Conservation (phyloP, 2,113 vertebrate species). For the Dolichotis patagonum region DNA sequence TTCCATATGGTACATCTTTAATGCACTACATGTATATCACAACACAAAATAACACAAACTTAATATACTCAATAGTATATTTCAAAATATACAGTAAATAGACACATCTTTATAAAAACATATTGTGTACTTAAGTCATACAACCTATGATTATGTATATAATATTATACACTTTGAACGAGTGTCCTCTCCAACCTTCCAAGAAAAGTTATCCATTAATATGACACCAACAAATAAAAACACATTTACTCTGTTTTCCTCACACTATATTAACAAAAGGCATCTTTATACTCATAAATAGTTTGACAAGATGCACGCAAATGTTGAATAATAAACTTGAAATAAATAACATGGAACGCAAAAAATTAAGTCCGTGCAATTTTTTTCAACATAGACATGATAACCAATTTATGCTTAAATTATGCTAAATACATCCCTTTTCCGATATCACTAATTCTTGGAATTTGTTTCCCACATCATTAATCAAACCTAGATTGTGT, state of each 20-base stretch:
- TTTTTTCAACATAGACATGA: background rate
- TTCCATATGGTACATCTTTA: background rate
- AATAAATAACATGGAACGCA: background rate
- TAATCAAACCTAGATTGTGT: background rate
- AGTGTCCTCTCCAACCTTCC: background rate
- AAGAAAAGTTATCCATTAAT: constrained; percentile 26
- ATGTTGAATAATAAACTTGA: constrained; percentile 6
- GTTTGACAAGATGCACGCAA: constrained; percentile 13
- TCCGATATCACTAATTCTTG: background rate
- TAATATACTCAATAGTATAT: constrained; percentile 16
- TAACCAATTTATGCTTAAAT: background rate
- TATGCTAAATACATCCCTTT: background rate
- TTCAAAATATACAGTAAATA: constrained; percentile 14
- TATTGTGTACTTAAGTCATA: background rate
- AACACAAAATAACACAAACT: background rate
- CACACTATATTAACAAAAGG: constrained; percentile 11
- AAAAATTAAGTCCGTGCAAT: background rate
- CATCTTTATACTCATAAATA: constrained; percentile 48
- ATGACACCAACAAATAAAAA: constrained; percentile 31
- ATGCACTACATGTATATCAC: background rate
- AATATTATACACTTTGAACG: background rate
- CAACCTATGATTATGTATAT: background rate
- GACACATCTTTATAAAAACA: constrained; percentile 8
- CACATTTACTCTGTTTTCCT: background rate
- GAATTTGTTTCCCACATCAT: background rate